These are phyloP conservation scores for Epinephelus fuscoguttatus DNA, from an alignment of 2,113 vertebrate genomes.

Conservation along the genomic window DNA sequence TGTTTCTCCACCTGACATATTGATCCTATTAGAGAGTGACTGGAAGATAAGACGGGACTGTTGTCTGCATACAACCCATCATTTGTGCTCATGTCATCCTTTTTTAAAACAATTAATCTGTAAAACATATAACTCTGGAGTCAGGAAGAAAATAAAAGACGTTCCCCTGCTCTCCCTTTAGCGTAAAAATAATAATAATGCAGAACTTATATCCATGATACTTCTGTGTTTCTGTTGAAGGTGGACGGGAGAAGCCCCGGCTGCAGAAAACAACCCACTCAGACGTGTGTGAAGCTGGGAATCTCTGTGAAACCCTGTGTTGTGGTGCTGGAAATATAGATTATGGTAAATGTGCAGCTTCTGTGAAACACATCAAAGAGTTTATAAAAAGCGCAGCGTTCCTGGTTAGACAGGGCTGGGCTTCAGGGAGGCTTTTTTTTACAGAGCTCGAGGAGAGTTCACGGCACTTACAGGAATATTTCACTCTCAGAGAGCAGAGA, in stretches of 20 bases:
- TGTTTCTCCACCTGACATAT: too few relatives aligned
- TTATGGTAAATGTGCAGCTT: conserved; percentile 11
- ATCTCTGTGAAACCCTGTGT: neutral
- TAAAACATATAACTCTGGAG: too few relatives aligned
- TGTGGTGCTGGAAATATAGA: conserved; percentile 2
- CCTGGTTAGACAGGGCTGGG: conserved; percentile 20
- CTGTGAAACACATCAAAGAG: conserved; percentile 44
- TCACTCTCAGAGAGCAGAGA: too few relatives aligned
- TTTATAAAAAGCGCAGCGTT: conserved; percentile 15
- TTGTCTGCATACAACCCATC: too few relatives aligned
- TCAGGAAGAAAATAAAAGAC: too few relatives aligned
- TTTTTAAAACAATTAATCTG: too few relatives aligned
- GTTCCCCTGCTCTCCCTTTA: too few relatives aligned
- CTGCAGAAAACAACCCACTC: neutral
- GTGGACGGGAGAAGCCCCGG: neutral
- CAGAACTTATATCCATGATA: too few relatives aligned
- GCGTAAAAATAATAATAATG: too few relatives aligned
- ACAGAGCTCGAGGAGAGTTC: neutral
- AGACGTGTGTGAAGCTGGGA: neutral
- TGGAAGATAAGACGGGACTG: too few relatives aligned
- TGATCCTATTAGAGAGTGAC: too few relatives aligned
- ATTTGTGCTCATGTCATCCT: too few relatives aligned
- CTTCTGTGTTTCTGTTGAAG: neutral
- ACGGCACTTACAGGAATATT: conserved; percentile 4
- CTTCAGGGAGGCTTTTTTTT: neutral